Base-by-base conservation (phyloP, 1,140 invertebrate genomes). In the Cydia strobilella region DNA sequence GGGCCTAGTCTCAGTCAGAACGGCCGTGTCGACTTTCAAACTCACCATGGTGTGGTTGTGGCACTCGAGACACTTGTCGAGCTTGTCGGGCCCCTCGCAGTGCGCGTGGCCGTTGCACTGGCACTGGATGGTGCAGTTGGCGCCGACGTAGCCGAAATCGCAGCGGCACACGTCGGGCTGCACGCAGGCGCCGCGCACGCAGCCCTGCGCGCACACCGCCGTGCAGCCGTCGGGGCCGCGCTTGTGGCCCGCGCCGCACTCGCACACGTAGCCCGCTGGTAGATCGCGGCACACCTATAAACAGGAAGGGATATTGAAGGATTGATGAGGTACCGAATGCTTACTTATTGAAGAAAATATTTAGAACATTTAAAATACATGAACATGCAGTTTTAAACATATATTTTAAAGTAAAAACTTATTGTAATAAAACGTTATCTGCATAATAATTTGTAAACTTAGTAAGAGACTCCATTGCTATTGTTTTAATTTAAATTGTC, bases 71-170 rank as follows among this genome's bases (percentile, higher is more conserved):
- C 98, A 99, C 45, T 94, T 93, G 84, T 97, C 95, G 63, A 98
- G 94, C 80, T 96, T 95, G 84, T 97, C 96, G 4, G 96, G 96
- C 13, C 97, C 97, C 78, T 95, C 95, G 90, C 98, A 99, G 83
- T 98, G 95, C 74, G 97, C 96, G 92, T 99, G 98, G 0, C 97
- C 98, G 90, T 99, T 98, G 88, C 98, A 99, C 84, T 98, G 95
- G 87, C 98, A 99, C 86, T 98, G 96, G 63, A 97, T 97, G 73
- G 96, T 97, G 89, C 98, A 99, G 93, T 99, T 98, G 74, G 95
- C 95, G 66, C 98, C 98, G 25, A 99, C 98, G 89, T 97, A 99
- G 63, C 98, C 98, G 93, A 99, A 99, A 93, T 98, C 95, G 90
- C 98, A 99, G 54, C 95, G 93, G 86, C 98, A 99, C 13, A 95